Base-by-base conservation (phyloP, 1,140 invertebrate genomes). In the Eurosta solidaginis region DNA sequence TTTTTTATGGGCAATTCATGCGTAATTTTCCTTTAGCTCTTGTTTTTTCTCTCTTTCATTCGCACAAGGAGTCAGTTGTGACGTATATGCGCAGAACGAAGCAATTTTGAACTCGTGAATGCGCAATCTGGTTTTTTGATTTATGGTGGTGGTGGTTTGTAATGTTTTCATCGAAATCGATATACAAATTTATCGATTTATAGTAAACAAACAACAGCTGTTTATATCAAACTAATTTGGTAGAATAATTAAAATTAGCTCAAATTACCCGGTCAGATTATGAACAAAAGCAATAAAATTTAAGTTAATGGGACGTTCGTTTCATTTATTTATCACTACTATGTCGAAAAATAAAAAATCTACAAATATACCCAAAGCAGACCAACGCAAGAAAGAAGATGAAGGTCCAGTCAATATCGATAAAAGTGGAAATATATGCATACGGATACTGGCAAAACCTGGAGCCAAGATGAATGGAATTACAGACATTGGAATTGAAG, bases 381-480 rank as follows among this genome's bases (percentile, higher is more conserved):
- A 29, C 4, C 5, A 25, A 40, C 14, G 14, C 33, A 80, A 74
- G 47, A 79, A 25, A 4, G 27, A 29, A 45, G 49, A 50, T 47
- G 45, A 47, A 10, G 88, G 88, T 59, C 89, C 91, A 42, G 83
- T 93, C 22, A 83, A 80, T 29, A 22, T 89, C 44, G 88, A 92
- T 81, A 93, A 93, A 87, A 81, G 86, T 59, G 92, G 92, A 14
- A 90, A 92, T 82, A 90, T 93, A 77, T 78, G 88, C 9, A 91
- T 94, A 40, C 47, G 76, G 1, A 90, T 95, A 54, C 88, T 92
- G 79, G 93, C 93, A 0, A 95, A 95, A 88, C 94, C 94, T 33
- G 93, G 93, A 73, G 92, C 94, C 0, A 95, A 94, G 88, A 89
- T 91, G 73, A 94, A 93, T 84, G 89, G 88, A 33, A 90, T 95